Evolutionary conservation across 1,140 invertebrate species (phyloP).

Genomic region (Melanaphis sacchari): DNA sequence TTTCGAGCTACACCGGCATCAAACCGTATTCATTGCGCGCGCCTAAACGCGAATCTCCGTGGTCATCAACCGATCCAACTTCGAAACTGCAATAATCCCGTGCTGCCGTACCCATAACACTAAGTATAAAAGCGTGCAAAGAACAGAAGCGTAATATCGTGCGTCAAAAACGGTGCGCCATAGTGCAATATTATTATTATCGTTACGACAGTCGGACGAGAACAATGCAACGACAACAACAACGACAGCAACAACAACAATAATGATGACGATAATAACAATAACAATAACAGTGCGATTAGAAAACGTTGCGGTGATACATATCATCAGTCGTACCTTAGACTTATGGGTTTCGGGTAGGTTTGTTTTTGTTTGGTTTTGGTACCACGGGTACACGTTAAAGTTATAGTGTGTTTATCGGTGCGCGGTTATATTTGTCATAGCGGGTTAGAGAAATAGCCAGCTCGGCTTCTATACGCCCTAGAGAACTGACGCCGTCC

Average conservation of each 20-base stretch:
- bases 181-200: neutral
- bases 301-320: conserved; percentile 43
- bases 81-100: neutral
- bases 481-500: conserved; percentile 82
- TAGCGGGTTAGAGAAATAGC: conserved; percentile 80
- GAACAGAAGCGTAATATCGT: neutral
- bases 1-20: neutral
- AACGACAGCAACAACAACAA: neutral
- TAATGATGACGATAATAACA: neutral
- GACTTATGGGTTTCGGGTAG: conserved; percentile 48
- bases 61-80: neutral
- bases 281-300: neutral
- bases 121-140: neutral
- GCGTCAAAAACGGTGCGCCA: neutral
- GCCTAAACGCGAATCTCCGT: neutral
- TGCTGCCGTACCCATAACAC: neutral
- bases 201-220: neutral
- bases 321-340: conserved; percentile 53
- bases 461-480: conserved; percentile 77
- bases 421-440: conserved; percentile 59
- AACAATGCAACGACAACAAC: neutral
- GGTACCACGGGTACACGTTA: conserved; percentile 42
- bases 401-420: conserved; percentile 32
- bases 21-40: neutral
- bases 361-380: conserved; percentile 28